Evolutionary conservation across 2,888 invertebrate genomes (phyloP), one percentile per base, ranked within the genome.

Genomic region (Cistogaster globosa): DNA sequence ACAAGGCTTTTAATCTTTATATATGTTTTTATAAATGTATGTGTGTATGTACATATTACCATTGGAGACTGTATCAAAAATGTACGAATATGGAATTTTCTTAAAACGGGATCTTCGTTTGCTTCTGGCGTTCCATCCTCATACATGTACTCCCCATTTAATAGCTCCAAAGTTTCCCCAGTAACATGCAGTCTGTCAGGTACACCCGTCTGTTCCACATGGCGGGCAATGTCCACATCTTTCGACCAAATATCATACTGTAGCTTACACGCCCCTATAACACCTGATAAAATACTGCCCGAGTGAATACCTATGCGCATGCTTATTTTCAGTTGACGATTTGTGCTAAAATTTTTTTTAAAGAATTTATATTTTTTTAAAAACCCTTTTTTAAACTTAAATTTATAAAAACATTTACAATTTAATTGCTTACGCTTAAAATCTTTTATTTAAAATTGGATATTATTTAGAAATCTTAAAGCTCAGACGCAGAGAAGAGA

Each of bases 271-370:
- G 96, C 95, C 0, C 99, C 99, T 69, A 99, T 95, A 0, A 99
- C 95, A 0, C 99, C 98, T 87, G 98, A 97, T 67, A 98, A 94
- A 60, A 98, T 97, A 89, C 95, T 96, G 0, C 99, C 99, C 3
- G 97, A 96, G 91, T 99, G 98, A 0, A 99, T 96, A 0, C 99
- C 99, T 86, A 99, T 99, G 88, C 99, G 94, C 99, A 99, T 99
- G 90, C 98, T 97, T 74, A 99, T 97, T 89, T 97, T 95, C 26
- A 98, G 94, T 26, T 95, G 94, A 16, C 97, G 95, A 42, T 12
- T 42, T 12, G 11, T 42, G 11, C 42, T 42, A 42, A 42, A 42
- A 12, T 38, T 38, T 7, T 38, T 38, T 38, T 26, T 26, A 26
- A 26, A 26, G 26, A 26, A 26, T 26, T 26, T 26, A n/a, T 26